Evolutionary conservation across 1,140 invertebrate species (phyloP), one percentile per base, ranked within the genome.

Genomic region (Trichogramma pretiosum): DNA sequence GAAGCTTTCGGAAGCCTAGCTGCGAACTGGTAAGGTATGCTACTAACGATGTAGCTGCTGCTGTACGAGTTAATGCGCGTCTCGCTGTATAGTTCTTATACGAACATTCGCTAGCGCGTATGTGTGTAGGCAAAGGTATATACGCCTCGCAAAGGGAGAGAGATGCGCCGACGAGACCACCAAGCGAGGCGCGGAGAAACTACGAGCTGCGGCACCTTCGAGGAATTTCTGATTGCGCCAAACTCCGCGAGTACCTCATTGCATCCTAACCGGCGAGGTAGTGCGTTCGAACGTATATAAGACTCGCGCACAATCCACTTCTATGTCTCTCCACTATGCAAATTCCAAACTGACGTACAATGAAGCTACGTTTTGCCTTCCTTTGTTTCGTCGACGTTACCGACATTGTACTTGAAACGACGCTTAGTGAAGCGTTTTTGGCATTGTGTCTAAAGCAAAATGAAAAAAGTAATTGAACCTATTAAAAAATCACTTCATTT

Each of bases 171-270:
- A 26, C 53, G 50, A 53, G 52, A 56, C 49, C n/a, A n/a, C n/a
- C n/a, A n/a, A n/a, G n/a, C n/a, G n/a, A n/a, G n/a, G n/a, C n/a
- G n/a, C 11, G 24, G 5, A 28, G 24, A 52, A 33, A 36, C 52
- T 52, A 24, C 46, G 39, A 40, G 40, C 46, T 42, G 53, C 52
- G 38, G 52, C 55, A 56, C 56, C 60, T 60, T 60, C 59, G 50
- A 58, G 61, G 59, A 65, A 65, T 65, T 65, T 59, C 56, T 52
- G 59, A 65, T 65, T 65, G 61, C 55, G 19, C 45, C 50, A 16
- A 28, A 1, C 2, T 17, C 39, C 26, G 30, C 26, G 22, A 14
- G 30, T 18, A 13, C 30, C 33, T 35, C 10, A n/a, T n/a, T n/a
- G n/a, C n/a, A n/a, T n/a, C n/a, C n/a, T n/a, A n/a, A n/a, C n/a